These are phyloP conservation scores for Jacana jacana DNA, from an alignment of 2,113 vertebrate genomes.

Conservation along the genomic window DNA sequence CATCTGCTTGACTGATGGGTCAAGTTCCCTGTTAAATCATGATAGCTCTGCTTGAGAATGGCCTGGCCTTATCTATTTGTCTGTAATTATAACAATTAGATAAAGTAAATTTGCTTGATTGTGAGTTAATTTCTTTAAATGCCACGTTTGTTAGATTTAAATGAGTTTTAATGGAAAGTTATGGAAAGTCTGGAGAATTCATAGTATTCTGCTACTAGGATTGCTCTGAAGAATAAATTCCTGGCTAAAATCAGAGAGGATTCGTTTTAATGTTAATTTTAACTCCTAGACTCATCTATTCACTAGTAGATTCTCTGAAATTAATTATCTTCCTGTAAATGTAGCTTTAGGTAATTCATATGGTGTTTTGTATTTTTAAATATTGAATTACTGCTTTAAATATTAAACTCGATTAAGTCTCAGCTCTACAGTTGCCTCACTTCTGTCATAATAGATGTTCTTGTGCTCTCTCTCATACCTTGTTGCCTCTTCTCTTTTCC, in stretches of 20 bases:
- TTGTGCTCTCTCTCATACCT: background rate
- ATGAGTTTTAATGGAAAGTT: background rate
- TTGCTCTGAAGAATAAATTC: background rate
- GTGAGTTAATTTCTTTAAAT: background rate
- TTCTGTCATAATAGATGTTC: background rate
- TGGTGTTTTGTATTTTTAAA: background rate
- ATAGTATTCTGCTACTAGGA: background rate
- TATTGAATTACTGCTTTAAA: background rate
- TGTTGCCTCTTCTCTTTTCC: background rate
- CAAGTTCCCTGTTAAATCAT: background rate
- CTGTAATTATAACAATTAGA: background rate
- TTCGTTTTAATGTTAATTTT: constrained; percentile 1
- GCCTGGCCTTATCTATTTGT: background rate
- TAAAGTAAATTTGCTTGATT: background rate
- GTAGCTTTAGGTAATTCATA: background rate
- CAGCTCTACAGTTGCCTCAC: background rate
- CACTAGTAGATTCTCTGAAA: background rate
- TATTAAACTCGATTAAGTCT: background rate
- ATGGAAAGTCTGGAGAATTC: background rate
- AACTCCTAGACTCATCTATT: background rate
- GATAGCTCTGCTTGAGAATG: background rate
- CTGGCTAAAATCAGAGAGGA: background rate
- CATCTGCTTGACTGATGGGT: background rate
- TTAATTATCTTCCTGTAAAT: background rate
- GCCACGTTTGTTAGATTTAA: background rate